Base-by-base conservation (phyloP, 2,888 invertebrate species). In the Chymomyza caudatula region DNA sequence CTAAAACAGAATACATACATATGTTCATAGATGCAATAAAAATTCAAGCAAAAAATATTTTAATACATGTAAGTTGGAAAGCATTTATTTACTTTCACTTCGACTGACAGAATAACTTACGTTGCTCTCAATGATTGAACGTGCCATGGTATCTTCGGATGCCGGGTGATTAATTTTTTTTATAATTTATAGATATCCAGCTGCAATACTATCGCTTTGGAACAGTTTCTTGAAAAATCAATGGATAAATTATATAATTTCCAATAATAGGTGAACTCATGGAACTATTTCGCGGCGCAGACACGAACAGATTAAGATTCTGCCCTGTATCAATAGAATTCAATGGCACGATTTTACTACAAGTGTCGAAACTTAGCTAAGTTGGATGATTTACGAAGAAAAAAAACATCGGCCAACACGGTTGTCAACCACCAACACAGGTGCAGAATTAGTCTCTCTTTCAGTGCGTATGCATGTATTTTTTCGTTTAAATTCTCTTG, bases 241-340 rank as follows among this genome's bases (percentile, higher is more conserved):
- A 76, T 74, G n/a, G 73, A 77, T 63, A 65, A 71, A 69, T 77
- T 77, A 77, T 70, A 68, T 76, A 76, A 76, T 67, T 64, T 58
- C 20, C 54, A 44, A 61, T 13, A n/a, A 13, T 51, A 20, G 19
- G 49, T 59, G 17, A 13, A 59, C 25, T 13, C 47, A 65, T 71
- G 68, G 61, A 73, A 61, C 69, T n/a, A 62, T 53, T 63, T 71
- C 73, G 63, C 68, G 58, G 29, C 65, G 15, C 25, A 44, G 43
- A 44, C 54, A 44, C 44, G 15, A 60, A 37, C 29, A 37, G 29
- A 11, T 29, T 17, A 17, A 43, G 20, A 29, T 11, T 52, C 3
- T 44, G 25, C 65, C 49, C 52, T 22, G 25, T 23, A 63, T 22
- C 23, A 25, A 42, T 11, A 37, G 8, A 37, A 11, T 37, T 37